phyloP scores from a whole-genome alignment of 2,888 invertebrate genomes.

The Malthinus seriepunctatus region DNA sequence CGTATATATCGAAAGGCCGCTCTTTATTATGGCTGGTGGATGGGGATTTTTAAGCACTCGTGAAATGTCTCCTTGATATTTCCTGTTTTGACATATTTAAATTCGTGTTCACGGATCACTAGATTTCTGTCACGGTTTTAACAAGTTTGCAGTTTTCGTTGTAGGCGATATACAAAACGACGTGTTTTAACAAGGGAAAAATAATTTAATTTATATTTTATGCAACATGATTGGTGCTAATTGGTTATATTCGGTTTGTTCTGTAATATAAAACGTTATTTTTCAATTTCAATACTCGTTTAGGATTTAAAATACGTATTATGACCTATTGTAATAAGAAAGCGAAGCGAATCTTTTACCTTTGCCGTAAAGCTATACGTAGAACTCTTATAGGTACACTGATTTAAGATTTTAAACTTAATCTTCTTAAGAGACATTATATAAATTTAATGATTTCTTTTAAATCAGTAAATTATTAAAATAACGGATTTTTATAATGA shows the following conservation, averaged over 20 bases:
- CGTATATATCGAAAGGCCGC: conserved; percentile 8
- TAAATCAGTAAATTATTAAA: too few species aligned
- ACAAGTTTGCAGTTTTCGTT: conserved; percentile 26
- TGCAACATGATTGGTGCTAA: conserved; percentile 26
- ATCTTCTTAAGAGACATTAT: too few species aligned
- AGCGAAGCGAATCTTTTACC: conserved; percentile 3
- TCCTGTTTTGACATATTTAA: conserved; percentile 42
- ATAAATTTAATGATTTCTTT: too few species aligned
- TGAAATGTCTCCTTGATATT: conserved; percentile 40
- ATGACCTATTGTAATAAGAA: conserved; percentile 18
- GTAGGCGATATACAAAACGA: conserved; percentile 26
- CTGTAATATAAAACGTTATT: conserved; percentile 13
- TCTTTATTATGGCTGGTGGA: neutral
- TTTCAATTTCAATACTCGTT: conserved; percentile 12
- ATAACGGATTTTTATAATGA: too few species aligned
- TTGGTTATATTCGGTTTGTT: conserved; percentile 19
- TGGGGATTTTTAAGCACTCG: conserved; percentile 18
- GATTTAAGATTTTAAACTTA: too few species aligned
- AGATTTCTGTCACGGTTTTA: conserved; percentile 36
- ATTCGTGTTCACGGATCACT: conserved; percentile 38
- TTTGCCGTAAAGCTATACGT: neutral
- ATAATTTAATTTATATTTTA: conserved; percentile 34
- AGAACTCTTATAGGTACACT: too few species aligned
- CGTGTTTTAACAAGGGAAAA: conserved; percentile 30
- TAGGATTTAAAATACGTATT: conserved; percentile 7